Evolutionary conservation across 2,113 vertebrate species (phyloP).

Genomic region (Pantherophis guttatus): DNA sequence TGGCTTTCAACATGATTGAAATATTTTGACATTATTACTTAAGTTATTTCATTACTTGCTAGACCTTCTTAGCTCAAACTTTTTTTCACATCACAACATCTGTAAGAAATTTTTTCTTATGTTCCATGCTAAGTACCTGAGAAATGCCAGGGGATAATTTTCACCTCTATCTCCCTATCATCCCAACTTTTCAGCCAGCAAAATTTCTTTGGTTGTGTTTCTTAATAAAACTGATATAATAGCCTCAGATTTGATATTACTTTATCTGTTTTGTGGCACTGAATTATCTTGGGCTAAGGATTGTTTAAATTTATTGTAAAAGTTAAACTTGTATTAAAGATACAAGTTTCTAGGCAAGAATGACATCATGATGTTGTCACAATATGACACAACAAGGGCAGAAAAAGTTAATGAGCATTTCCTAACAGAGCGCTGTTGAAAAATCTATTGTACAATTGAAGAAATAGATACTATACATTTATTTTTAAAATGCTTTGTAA

Average conservation of each 20-base stretch:
- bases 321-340: background rate
- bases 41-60: background rate
- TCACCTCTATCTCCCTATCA: no score
- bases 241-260: background rate
- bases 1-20: background rate
- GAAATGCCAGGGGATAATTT: background rate
- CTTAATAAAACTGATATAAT: background rate
- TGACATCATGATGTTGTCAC: background rate
- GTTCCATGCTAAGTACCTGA: background rate
- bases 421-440: constrained; percentile 32
- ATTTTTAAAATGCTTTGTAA: constrained; percentile 50
- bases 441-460: constrained; percentile 28
- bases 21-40: background rate
- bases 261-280: background rate
- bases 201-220: background rate
- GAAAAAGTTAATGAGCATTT: constrained; percentile 24
- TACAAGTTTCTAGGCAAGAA: background rate
- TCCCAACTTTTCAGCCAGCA: background rate
- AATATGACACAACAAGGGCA: background rate
- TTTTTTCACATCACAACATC: background rate
- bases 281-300: background rate
- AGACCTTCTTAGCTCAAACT: background rate
- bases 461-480: background rate
- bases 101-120: background rate
- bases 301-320: background rate